These are phyloP conservation scores for Silurus lanzhouensis DNA, from an alignment of 2,797 vertebrate genomes.

Conservation along the genomic window DNA sequence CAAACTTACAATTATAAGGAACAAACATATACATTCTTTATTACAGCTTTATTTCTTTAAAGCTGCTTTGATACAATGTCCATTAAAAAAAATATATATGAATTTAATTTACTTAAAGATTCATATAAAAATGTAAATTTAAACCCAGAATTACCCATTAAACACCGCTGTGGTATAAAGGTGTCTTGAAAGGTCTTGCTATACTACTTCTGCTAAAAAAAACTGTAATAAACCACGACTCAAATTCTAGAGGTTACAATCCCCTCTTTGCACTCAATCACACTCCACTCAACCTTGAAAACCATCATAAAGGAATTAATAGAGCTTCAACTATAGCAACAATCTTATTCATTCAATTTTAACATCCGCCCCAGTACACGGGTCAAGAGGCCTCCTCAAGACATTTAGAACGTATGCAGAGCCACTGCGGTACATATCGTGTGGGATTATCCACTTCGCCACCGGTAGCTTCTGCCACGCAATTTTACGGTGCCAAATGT, in stretches of 20 bases:
- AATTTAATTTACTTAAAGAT: too few relatives aligned
- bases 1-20: too few relatives aligned
- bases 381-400: not conserved
- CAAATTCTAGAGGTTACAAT: not conserved
- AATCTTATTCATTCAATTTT: not conserved
- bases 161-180: not conserved
- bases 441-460: slow-evolving; percentile 25
- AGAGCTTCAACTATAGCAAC: not conserved
- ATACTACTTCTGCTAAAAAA: not conserved
- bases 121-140: too few relatives aligned
- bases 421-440: not conserved
- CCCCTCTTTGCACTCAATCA: not conserved
- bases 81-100: too few relatives aligned
- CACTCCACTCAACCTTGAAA: not conserved
- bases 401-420: not conserved
- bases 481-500: slow-evolving; percentile 36
- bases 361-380: not conserved
- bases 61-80: too few relatives aligned
- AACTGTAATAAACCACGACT: slow-evolving; percentile 5
- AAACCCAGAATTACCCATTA: not conserved
- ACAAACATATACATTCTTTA: too few relatives aligned
- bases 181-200: not conserved
- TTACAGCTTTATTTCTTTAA: too few relatives aligned
- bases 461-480: not conserved
- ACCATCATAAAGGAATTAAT: slow-evolving; percentile 11